Evolutionary conservation across 2,888 invertebrate species (phyloP), one percentile per base, ranked within the genome.

Genomic region (Drosophila parthenogenetica): DNA sequence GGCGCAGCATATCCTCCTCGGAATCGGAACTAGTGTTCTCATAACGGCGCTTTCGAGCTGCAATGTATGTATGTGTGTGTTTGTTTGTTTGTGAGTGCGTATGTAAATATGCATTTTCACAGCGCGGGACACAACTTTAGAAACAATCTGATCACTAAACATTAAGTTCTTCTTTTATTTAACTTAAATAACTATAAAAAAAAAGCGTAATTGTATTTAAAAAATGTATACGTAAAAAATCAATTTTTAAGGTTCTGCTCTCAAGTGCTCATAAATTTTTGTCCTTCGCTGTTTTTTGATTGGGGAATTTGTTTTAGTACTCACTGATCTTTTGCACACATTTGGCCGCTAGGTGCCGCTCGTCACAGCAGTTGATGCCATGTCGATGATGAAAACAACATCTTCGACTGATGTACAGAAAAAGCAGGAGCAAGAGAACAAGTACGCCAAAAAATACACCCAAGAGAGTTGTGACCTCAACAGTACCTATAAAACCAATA

Each of bases 391-490:
- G 94, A 90, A 95, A 95, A 89, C 95, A 95, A 89, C 94, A 93
- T 92, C 95, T 95, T 89, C 97, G 95, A 91, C 97, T 97, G 79
- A 98, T 94, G 93, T 98, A 98, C 79, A 98, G 94, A 88, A 97
- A 95, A 89, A 98, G 94, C 77, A 98, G 95, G 87, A 98, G 93
- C 81, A 98, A 94, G 69, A 98, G 93, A 19, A 95, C 95, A 60
- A 97, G 95, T 90, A 98, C 95, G 73, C 96, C 97, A 73, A 96
- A 96, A 87, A 97, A 95, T 73, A 96, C 97, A 89, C 97, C 97
- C 91, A 98, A 94, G 91, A 97, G 96, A 90, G 97, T 97, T 88
- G 97, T 96, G 88, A 97, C 96, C 94, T 97, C 97, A 93, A 94
- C 95, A 93, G 93, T 87, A 93, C 93, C 92, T 91, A 37, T 1